Percentiles rank a stretch among this genome's conserved stretches.
phyloP scores from a whole-genome alignment of 2,888 invertebrate genomes.

The Heliconius erato region DNA sequence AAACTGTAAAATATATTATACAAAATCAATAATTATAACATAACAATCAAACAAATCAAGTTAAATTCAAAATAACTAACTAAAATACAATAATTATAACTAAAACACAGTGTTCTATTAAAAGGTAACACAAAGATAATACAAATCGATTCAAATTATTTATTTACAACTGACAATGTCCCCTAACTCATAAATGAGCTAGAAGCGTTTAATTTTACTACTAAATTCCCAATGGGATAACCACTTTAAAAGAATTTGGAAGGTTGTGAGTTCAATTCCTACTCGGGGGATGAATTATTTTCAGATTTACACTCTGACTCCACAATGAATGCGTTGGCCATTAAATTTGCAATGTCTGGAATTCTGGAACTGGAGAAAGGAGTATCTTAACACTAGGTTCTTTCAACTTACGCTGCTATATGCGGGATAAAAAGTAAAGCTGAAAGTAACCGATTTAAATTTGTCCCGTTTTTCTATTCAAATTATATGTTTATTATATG shows the following conservation, averaged over 20 bases:
- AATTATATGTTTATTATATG: too few species aligned
- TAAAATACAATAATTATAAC: constrained; percentile 60
- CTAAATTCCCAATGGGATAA: background rate
- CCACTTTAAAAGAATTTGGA: background rate
- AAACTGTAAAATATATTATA: too few species aligned
- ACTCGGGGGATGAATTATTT: background rate
- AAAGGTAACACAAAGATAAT: constrained; percentile 46
- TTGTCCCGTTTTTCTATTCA: too few species aligned
- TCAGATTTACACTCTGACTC: background rate
- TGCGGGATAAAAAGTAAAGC: background rate
- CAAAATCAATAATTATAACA: background rate
- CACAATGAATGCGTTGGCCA: background rate
- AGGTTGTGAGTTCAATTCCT: background rate
- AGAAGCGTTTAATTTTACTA: constrained; percentile 16
- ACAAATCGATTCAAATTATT: constrained; percentile 60
- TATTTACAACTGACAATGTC: constrained; percentile 31
- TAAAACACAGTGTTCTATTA: constrained; percentile 58
- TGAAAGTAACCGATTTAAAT: background rate
- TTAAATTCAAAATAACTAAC: background rate
- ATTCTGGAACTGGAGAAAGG: too few species aligned
- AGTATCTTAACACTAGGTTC: too few species aligned
- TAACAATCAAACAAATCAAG: background rate
- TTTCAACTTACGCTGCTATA: background rate
- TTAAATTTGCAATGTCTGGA: too few species aligned
- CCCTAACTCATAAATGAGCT: constrained; percentile 10